phyloP scores from a whole-genome alignment of 1,140 invertebrate genomes.

The Eriocheir sinensis region DNA sequence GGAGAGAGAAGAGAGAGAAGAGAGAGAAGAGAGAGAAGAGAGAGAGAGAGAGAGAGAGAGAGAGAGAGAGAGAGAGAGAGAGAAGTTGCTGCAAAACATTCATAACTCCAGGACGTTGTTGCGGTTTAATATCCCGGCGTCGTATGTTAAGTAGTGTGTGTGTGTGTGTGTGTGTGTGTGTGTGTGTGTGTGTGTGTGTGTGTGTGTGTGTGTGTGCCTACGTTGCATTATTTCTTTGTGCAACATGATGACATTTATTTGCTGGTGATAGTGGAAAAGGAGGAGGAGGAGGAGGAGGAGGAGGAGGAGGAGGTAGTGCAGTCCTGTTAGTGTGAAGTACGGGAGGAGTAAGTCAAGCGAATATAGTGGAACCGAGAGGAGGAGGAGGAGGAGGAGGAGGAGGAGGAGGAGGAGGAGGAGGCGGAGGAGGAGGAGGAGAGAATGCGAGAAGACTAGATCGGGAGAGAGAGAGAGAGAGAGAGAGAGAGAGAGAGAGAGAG shows the following conservation, averaged over 20 bases:
- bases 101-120: slow-evolving; percentile 5
- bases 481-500: too few relatives aligned
- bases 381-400: background rate
- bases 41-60: background rate
- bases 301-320: background rate
- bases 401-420: background rate
- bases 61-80: background rate
- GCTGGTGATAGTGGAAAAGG: background rate
- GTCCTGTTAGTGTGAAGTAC: background rate
- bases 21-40: too few relatives aligned
- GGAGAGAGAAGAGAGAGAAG: background rate
- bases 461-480: background rate
- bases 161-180: slow-evolving; percentile 22
- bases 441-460: too few relatives aligned
- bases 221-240: background rate
- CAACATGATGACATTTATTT: slow-evolving; percentile 11
- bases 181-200: background rate
- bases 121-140: slow-evolving; percentile 22
- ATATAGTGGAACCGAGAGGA: background rate
- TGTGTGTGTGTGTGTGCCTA: background rate
- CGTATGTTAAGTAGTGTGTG: slow-evolving; percentile 8
- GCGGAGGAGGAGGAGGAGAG: background rate
- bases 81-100: slow-evolving; percentile 19
- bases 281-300: background rate
- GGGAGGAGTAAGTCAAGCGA: background rate